Evolutionary conservation across 2,888 invertebrate species (phyloP).

Genomic region (Latrodectus hesperus): DNA sequence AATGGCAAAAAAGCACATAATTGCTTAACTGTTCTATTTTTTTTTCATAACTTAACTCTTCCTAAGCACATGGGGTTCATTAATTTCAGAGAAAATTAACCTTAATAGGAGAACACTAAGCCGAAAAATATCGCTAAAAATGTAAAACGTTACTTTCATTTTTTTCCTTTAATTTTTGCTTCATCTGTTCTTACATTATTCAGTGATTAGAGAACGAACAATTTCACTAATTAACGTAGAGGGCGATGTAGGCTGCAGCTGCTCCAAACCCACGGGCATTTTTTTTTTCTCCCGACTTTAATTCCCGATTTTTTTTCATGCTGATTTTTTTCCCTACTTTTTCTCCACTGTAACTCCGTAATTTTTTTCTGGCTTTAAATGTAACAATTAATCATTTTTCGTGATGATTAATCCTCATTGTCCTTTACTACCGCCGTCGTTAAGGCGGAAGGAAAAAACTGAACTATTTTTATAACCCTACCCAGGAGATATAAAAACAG

Average conservation of each 20-base stretch:
- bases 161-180: constrained; percentile 6
- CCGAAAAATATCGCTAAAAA: constrained; percentile 63
- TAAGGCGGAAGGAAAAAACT: constrained; percentile 19
- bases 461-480: constrained; percentile 57
- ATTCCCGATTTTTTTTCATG: constrained; percentile 48
- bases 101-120: constrained; percentile 55
- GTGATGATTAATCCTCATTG: constrained; percentile 63
- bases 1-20: constrained; percentile 43
- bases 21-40: constrained; percentile 60
- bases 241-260: constrained; percentile 47
- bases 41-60: constrained; percentile 13
- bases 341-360: constrained; percentile 49
- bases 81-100: constrained; percentile 67
- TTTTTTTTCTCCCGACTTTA: constrained; percentile 35
- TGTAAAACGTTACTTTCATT: constrained; percentile 30
- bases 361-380: constrained; percentile 64
- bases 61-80: constrained; percentile 54
- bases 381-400: constrained; percentile 64
- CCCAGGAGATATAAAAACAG: constrained; percentile 55
- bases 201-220: constrained; percentile 63
- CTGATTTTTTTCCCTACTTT: constrained; percentile 23
- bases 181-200: constrained; percentile 36
- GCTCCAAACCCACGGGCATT: constrained; percentile 47
- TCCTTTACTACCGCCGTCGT: constrained; percentile 39
- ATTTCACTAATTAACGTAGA: constrained; percentile 62